Evolutionary conservation across 2,888 invertebrate genomes (phyloP).

Genomic region (Tachina lurida): DNA sequence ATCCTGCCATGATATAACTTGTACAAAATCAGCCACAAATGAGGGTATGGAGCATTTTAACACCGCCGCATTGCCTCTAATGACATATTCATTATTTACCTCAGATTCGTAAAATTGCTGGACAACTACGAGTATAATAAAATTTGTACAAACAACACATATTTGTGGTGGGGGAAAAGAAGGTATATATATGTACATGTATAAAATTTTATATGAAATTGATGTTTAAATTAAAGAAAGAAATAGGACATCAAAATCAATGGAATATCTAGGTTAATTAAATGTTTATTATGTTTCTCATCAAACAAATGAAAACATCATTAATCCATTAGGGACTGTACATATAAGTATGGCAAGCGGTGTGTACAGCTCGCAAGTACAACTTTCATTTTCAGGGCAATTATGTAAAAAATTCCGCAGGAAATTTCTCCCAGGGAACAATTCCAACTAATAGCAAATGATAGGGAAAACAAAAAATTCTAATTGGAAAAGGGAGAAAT

Average conservation of each 20-base stretch:
- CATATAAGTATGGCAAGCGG: neutral
- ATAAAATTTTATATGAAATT: conserved; percentile 1
- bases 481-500: too few relatives aligned
- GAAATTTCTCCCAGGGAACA: too few relatives aligned
- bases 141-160: neutral
- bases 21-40: conserved; percentile 89
- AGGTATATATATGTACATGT: conserved; percentile 4
- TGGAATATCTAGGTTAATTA: conserved; percentile 41
- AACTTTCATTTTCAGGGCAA: neutral
- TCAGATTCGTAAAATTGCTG: conserved; percentile 89
- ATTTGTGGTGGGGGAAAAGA: conserved; percentile 28
- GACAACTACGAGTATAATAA: conserved; percentile 84
- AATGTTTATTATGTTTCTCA: neutral
- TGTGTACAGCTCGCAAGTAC: neutral
- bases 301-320: neutral
- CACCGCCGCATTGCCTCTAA: conserved; percentile 88
- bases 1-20: conserved; percentile 88
- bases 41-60: conserved; percentile 90
- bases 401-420: too few relatives aligned
- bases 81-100: conserved; percentile 89
- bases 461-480: too few relatives aligned
- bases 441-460: too few relatives aligned
- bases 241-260: conserved; percentile 28
- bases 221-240: neutral
- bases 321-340: neutral